These are phyloP conservation scores for Columba janthina DNA, from an alignment of 2,113 vertebrate species.

Conservation along the genomic window DNA sequence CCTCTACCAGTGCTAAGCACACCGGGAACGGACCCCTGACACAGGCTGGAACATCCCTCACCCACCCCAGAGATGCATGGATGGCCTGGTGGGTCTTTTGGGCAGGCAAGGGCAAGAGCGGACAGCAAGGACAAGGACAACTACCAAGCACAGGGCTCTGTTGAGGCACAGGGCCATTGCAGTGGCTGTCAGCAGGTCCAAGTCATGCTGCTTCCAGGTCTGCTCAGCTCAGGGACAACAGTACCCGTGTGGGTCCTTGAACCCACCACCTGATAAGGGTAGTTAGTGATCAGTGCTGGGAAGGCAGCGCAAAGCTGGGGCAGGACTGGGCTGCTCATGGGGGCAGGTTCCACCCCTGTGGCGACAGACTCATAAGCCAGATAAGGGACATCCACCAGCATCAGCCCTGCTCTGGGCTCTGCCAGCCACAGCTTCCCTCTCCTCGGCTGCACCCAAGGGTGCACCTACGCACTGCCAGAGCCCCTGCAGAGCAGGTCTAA, in stretches of 20 bases:
- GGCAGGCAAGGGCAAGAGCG: neutral
- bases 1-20: neutral
- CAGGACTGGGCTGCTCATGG: neutral
- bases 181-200: neutral
- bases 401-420: neutral
- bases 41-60: neutral
- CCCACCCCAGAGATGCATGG: neutral
- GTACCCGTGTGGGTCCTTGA: neutral
- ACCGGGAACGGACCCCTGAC: neutral
- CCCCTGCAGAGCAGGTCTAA: neutral
- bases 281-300: slow-evolving; percentile 47
- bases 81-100: neutral
- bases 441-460: neutral
- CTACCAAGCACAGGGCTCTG: neutral
- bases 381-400: neutral
- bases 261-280: neutral
- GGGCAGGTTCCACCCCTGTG: neutral
- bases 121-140: neutral
- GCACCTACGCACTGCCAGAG: neutral
- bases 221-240: neutral
- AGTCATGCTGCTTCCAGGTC: neutral
- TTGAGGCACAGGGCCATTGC: neutral
- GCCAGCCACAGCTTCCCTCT: neutral
- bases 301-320: neutral
- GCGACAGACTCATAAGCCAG: neutral